Evolutionary conservation across 1,140 invertebrate species (phyloP), one percentile per base, ranked within the genome.

Genomic region (Euura lappo): DNA sequence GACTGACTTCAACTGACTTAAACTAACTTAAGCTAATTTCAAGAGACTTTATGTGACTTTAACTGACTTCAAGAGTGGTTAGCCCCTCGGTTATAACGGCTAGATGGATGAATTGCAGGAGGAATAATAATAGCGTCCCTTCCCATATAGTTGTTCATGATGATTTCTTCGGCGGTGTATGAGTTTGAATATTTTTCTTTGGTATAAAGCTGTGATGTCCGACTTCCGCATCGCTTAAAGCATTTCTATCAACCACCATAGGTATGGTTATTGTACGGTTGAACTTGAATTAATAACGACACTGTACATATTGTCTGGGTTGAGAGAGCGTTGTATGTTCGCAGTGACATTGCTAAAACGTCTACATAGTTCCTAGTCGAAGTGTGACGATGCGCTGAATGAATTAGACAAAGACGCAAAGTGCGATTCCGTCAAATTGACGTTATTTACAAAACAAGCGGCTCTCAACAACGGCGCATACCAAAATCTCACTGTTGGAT

Each of bases 321-420:
- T 6, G 51, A 60, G 51, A 60, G 71, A 13, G 71, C 79, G 81
- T 81, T 76, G 71, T 76, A 75, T 79, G 81, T 81, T 81, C 75
- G 76, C 73, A 77, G 80, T 84, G 83, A 85, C 82, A 82, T 74
- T 78, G 83, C 83, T 78, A 83, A 83, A 83, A 83, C 77, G 8
- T 68, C 66, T 42, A 28, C 28, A 28, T 28, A 28, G 28, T 28
- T 28, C 28, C 28, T 28, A 28, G 28, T 28, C 1, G 44, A 68
- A 4, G 28, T 68, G 28, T 68, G 13, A 68, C 66, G 66, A 68
- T 4, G 3, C 66, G 44, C 3, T 28, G 44, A 68, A 68, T 42
- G 66, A 68, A 42, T 68, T 68, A 60, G 51, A 60, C 51, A 6
- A n/a, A 60, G 51, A 60, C 51, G 51, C 3, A 11, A 6, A 60